Base-by-base conservation (phyloP, 2,888 invertebrate species). In the Terebella lapidaria region DNA sequence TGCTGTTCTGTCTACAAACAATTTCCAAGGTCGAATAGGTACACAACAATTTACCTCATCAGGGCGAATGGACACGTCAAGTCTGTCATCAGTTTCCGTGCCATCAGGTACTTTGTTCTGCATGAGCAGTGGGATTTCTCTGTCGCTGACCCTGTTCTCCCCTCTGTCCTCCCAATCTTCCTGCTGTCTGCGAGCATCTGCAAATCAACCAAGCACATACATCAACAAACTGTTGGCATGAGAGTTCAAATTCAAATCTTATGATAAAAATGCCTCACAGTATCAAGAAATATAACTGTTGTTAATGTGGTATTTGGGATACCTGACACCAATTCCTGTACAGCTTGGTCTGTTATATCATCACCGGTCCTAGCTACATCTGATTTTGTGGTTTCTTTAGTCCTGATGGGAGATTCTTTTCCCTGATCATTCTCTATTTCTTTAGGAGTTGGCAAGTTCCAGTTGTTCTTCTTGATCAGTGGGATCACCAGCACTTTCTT, bases 21-120 rank as follows among this genome's bases (percentile, higher is more conserved):
- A n/a, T n/a, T n/a, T n/a, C n/a, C n/a, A n/a, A n/a, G n/a, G n/a
- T n/a, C n/a, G n/a, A n/a, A n/a, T n/a, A n/a, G 42, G n/a, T 35
- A 15, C n/a, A n/a, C n/a, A n/a, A 35, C 42, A 10, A 35, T 15
- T 15, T 49, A 79, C 79, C 72, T 74, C 78, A 54, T 80, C 79
- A 3, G 83, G 81, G 58, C 82, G 68, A 10, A 82, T 66, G 2
- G 78, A 74, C 1, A 83, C 81, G 70, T 83, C 79, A 49, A 83
- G 67, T 59, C 75, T 79, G 1, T 81, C 81, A 67, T 82, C 81
- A 2, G 81, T 78, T 67, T 83, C 83, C 71, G 70, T 83, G 1
- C 83, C 83, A 20, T 76, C 79, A n/a, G 83, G 83, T 24, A 82
- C 72, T 63, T 76, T 76, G 68, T 83, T 83, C 63, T 77, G 75